Evolutionary conservation across 2,888 invertebrate species (phyloP), one percentile per base, ranked within the genome.

Genomic region (Blastobasis adustella): DNA sequence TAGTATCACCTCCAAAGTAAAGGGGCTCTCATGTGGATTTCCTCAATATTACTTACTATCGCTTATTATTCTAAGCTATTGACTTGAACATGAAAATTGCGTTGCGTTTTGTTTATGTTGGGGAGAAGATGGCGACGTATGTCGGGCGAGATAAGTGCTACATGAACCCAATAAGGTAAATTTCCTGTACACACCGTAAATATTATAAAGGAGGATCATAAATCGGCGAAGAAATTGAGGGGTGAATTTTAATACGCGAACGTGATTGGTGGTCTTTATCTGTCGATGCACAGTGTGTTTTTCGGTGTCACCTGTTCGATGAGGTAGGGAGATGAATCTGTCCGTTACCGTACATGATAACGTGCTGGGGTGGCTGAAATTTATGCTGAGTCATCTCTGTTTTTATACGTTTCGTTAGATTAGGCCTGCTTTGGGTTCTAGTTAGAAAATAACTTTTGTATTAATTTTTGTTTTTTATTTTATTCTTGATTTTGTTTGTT

Each of bases 1-100:
- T 54, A 60, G 78, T 83, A 74, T 49, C 51, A 38, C 41, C 48
- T 36, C 52, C 59, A 53, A 62, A 65, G 64, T 68, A 69, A 69
- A 67, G 69, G 40, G 66, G 64, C 66, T 73, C 75, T 76, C 75
- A 73, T 76, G 77, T 75, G 79, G 79, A 82, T 81, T 79, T 80
- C 75, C 77, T 75, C 79, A 78, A 85, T 82, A 82, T 82, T 80
- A 83, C 82, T 83, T 81, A 83, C 82, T 78, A 83, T 82, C 75
- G 69, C 85, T 82, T 87, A 85, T 87, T 88, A 87, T 88, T 87
- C 86, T 85, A 76, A 82, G 82, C 85, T 86, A 86, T 87, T 85
- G 86, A 86, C 78, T 84, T 77, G 76, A 84, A 85, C 78, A 85
- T 70, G 81, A 82, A 87, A 86, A 85, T 86, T 85, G 82, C 80